phyloP scores from a whole-genome alignment of 1,140 invertebrate genomes.

The Diploscapter pachys region DNA sequence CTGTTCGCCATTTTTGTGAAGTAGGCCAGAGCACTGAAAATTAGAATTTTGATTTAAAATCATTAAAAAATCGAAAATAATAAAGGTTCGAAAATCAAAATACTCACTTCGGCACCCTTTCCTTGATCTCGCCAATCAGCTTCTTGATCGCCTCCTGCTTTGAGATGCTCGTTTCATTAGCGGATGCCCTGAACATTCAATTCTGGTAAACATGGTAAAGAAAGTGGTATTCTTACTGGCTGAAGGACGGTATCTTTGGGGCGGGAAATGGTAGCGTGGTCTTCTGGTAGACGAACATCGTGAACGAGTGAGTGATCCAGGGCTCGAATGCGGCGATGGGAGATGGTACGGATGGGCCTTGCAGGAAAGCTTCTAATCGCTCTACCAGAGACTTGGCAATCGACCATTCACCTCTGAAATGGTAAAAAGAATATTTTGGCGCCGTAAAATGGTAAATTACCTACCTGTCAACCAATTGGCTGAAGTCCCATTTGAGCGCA shows the following conservation, averaged over 20 bases:
- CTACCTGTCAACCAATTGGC: constrained; percentile 22
- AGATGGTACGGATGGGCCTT: constrained; percentile 6
- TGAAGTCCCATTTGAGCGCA: constrained; percentile 29
- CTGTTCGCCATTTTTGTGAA: too few species aligned
- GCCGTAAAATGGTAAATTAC: not conserved
- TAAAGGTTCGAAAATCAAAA: not conserved
- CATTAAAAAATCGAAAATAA: not conserved
- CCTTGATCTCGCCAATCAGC: too few species aligned
- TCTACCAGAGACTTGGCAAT: constrained; percentile 2
- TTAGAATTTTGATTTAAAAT: not conserved
- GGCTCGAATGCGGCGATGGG: constrained; percentile 14
- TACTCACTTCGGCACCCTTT: not conserved
- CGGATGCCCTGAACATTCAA: too few species aligned
- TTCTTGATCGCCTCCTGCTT: too few species aligned
- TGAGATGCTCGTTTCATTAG: too few species aligned
- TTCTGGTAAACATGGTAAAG: too few species aligned
- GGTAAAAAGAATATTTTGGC: not conserved
- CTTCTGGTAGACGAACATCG: constrained; percentile 11
- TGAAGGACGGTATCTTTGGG: too few species aligned
- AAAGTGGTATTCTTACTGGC: too few species aligned
- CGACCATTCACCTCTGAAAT: constrained; percentile 12
- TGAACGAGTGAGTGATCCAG: constrained; percentile 16
- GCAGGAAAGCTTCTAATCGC: constrained; percentile 14
- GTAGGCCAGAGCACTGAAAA: too few species aligned
- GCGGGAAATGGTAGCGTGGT: too few species aligned